Evolutionary conservation across 2,888 invertebrate genomes (phyloP), one percentile per base, ranked within the genome.

Genomic region (Eristalis arbustorum): DNA sequence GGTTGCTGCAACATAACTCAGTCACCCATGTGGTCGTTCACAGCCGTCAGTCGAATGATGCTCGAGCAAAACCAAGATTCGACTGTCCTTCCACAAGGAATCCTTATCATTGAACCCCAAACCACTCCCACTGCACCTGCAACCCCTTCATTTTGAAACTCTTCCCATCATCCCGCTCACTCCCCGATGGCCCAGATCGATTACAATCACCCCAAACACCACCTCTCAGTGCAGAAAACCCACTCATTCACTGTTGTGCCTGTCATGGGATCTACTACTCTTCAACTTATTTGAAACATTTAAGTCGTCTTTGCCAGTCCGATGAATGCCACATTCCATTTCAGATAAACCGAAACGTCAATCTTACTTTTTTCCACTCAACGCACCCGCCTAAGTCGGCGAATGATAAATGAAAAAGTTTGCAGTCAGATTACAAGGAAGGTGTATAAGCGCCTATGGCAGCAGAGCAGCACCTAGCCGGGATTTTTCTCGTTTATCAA

Each of bases 361-460:
- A 68, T 61, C 40, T 61, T n/a, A 40, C 59, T 61, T 61, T 59
- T 13, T 61, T 71, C 59, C 57, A 6, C 10, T 14, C 34, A 71
- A 25, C 40, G 28, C n/a, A 40, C n/a, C n/a, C 34, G 34, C 10
- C 22, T 25, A 4, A 73, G 31, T 31, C 63, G 23, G 40, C 59
- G 59, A 61, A 61, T 49, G 72, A 73, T 73, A 73, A 72, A 72
- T 63, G 72, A 62, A 72, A 72, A 73, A 73, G 31, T 31, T 63
- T 71, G n/a, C 11, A 59, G 23, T 13, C 23, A 25, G 59, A 59
- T 59, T 59, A 59, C 23, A 25, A 25, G 25, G 59, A 59, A 59
- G 23, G 59, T 57, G 23, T 25, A n/a, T 5, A n/a, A 18, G 5
- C 14, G 25, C 59, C 49, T 49, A 18, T 8, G 18, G 8, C 49